phyloP scores from a whole-genome alignment of 2,797 vertebrate genomes.

The Gadopsis bispinosus region DNA sequence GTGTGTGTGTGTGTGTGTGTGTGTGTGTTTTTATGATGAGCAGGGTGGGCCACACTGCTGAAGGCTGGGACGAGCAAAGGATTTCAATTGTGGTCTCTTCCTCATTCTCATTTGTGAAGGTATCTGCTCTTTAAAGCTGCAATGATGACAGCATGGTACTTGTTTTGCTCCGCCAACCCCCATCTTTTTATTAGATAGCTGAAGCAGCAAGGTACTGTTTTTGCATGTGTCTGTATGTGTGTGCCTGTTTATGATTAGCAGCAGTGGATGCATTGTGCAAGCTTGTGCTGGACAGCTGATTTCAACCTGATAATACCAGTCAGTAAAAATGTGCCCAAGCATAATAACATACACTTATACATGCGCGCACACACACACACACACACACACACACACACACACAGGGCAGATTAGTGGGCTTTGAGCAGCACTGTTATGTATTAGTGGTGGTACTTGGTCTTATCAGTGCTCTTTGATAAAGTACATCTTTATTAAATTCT shows the following conservation, averaged over 20 bases:
- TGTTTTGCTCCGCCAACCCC: conserved; percentile 44
- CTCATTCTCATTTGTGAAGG: conserved; percentile 43
- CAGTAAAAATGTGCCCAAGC: conserved; percentile 88
- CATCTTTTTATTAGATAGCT: conserved; percentile 57
- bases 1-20: conserved; percentile 34
- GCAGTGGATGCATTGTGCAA: conserved; percentile 76
- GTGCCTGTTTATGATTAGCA: conserved; percentile 61
- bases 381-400: conserved; percentile 24
- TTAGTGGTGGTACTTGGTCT: conserved; percentile 92
- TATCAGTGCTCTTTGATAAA: conserved; percentile 94
- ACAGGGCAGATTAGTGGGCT: conserved; percentile 88
- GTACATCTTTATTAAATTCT: conserved; percentile 98
- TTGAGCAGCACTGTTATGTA: conserved; percentile 92
- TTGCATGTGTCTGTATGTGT: conserved; percentile 68
- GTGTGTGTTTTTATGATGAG: conserved; percentile 65
- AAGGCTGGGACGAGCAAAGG: conserved; percentile 21
- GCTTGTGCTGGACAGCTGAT: conserved; percentile 91
- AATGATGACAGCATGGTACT: conserved; percentile 54
- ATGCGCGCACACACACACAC: conserved; percentile 12
- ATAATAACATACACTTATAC: conserved; percentile 61
- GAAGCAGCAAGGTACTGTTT: conserved; percentile 50
- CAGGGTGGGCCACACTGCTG: conserved; percentile 22
- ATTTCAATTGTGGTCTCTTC: conserved; percentile 78
- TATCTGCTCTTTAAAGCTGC: conserved; percentile 59
- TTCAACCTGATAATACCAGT: conserved; percentile 84